These are phyloP conservation scores for Sphaeridia pumilis DNA, from an alignment of 2,888 invertebrate genomes.

Conservation along the genomic window DNA sequence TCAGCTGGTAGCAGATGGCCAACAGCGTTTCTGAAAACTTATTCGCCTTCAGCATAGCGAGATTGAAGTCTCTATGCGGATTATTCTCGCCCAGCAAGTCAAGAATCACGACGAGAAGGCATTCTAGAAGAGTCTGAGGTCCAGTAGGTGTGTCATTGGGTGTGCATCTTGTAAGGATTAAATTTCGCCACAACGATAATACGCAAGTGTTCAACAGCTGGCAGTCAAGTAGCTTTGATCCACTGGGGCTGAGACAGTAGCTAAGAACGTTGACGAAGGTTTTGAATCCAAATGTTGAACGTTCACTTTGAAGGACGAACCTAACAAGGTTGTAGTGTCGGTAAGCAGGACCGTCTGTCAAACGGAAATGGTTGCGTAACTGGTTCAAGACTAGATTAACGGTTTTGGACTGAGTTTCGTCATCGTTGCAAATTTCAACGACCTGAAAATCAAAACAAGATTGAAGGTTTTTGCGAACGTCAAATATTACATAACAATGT, in stretches of 20 bases:
- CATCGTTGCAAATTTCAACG: constrained; percentile 33
- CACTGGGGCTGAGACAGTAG: constrained; percentile 27
- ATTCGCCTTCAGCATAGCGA: constrained; percentile 28
- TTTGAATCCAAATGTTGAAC: constrained; percentile 30
- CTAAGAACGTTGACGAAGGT: constrained; percentile 30
- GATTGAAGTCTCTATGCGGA: constrained; percentile 27
- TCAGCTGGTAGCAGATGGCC: constrained; percentile 30
- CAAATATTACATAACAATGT: neutral
- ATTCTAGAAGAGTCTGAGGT: constrained; percentile 29
- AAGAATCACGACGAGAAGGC: constrained; percentile 27
- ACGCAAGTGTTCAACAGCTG: constrained; percentile 30
- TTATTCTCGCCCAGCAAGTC: constrained; percentile 32
- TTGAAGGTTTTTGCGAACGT: neutral
- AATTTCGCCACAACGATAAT: constrained; percentile 26
- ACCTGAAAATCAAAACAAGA: constrained; percentile 19
- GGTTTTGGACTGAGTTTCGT: constrained; percentile 32
- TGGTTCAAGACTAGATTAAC: constrained; percentile 30
- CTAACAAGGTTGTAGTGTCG: constrained; percentile 31
- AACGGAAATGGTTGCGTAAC: constrained; percentile 29
- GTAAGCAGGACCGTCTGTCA: constrained; percentile 26
- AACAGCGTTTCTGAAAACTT: constrained; percentile 29
- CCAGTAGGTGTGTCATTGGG: constrained; percentile 32
- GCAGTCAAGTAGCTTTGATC: constrained; percentile 31
- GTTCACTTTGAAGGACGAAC: constrained; percentile 30
- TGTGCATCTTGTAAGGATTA: constrained; percentile 23